phyloP scores from a whole-genome alignment of 2,888 invertebrate species.

The Taphrorychus bicolor region DNA sequence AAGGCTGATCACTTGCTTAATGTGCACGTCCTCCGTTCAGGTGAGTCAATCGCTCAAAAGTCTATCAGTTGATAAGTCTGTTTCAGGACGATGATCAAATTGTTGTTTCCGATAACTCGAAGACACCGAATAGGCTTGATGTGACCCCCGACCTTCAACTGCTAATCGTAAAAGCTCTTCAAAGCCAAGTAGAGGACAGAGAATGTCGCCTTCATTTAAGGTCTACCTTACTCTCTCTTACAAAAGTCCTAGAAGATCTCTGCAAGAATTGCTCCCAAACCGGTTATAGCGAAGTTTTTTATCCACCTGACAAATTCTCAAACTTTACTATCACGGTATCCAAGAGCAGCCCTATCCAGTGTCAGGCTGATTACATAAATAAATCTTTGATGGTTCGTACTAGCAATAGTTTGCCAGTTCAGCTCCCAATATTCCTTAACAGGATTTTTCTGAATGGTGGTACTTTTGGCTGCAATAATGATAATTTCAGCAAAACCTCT shows the following conservation, averaged over 20 bases:
- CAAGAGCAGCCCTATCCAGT: background rate
- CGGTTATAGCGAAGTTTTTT: no score
- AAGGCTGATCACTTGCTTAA: no score
- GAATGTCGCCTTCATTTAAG: conserved; percentile 19
- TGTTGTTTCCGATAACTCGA: no score
- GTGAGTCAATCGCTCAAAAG: no score
- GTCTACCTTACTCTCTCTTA: conserved; percentile 16
- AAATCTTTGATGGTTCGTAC: background rate
- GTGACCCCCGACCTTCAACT: no score
- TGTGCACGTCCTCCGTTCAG: no score
- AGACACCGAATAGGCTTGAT: no score
- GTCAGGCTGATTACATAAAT: background rate
- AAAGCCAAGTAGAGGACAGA: conserved; percentile 12
- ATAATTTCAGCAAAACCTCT: background rate
- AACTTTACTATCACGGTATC: conserved; percentile 15
- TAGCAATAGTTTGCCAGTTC: background rate
- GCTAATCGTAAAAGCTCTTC: no score
- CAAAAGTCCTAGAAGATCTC: conserved; percentile 9
- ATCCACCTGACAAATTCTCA: conserved; percentile 6
- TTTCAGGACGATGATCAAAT: no score
- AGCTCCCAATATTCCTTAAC: background rate
- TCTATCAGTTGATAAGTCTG: no score
- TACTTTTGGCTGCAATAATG: background rate
- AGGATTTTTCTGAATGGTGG: no score
- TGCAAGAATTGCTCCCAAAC: background rate